Conservation (phyloP, 1,140 invertebrate genomes). For the Drosophila sp. region DNA sequence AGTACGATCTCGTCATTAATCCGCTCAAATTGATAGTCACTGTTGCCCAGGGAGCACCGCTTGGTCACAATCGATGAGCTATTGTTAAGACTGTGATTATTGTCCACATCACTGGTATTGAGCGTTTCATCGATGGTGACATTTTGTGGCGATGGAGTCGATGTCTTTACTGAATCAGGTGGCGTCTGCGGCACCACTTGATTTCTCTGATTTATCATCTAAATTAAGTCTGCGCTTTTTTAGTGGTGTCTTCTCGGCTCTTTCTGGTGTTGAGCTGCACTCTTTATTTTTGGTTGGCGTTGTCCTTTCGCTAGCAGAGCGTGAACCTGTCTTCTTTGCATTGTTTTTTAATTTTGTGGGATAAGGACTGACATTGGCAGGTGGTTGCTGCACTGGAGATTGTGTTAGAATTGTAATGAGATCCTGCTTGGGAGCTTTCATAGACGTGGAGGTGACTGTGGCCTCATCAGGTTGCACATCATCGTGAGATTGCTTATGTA, state of each 20-base stretch:
- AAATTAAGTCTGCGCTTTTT: slow-evolving; percentile 49
- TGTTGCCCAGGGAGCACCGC: slow-evolving; percentile 71
- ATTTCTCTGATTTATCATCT: background rate
- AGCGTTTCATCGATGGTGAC: slow-evolving; percentile 57
- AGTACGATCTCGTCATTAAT: slow-evolving; percentile 62
- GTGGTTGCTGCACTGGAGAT: slow-evolving; percentile 32
- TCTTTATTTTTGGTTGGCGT: background rate
- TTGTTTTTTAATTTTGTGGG: slow-evolving; percentile 5
- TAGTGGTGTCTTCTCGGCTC: slow-evolving; percentile 21
- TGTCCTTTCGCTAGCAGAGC: background rate
- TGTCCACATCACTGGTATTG: background rate
- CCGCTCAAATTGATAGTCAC: slow-evolving; percentile 76
- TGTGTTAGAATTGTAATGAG: slow-evolving; percentile 38
- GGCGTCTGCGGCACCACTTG: slow-evolving; percentile 18
- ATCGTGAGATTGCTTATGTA: slow-evolving; percentile 49
- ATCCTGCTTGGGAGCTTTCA: slow-evolving; percentile 43
- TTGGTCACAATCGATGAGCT: slow-evolving; percentile 59
- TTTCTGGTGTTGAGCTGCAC: slow-evolving; percentile 1
- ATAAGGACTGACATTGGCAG: background rate
- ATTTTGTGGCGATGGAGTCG: background rate
- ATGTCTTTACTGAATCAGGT: background rate
- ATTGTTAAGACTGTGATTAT: background rate
- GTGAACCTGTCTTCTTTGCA: background rate
- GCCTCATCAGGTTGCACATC: slow-evolving; percentile 56
- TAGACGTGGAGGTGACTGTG: slow-evolving; percentile 65